Base-by-base conservation (phyloP, 2,888 invertebrate species). In the Leptinotarsa haldemani region DNA sequence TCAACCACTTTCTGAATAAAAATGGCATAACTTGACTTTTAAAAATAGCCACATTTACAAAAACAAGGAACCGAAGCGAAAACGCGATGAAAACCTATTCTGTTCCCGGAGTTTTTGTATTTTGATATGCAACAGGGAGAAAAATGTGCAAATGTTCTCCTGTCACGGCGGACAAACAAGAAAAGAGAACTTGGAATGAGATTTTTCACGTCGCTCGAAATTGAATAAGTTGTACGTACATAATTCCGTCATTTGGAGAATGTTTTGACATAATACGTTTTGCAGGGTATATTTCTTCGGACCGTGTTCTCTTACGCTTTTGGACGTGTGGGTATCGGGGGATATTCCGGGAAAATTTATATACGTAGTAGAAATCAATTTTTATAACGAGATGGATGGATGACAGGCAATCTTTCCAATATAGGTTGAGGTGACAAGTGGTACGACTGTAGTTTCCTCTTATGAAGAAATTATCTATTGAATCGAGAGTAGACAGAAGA, bases 21-120 rank as follows among this genome's bases (percentile, higher is more conserved):
- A 67, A 69, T 73, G 76, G 74, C 74, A 64, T 76, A 72, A 74
- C 69, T 64, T 72, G 76, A 76, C 76, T 76, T 76, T 76, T 71
- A 76, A 76, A 76, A 76, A 76, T 76, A 74, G 71, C 74, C 74
- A 69, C 69, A 74, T 76, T 71, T 72, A 66, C 58, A 20, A 65
- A 65, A 76, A 74, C 73, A 71, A 71, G 71, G 68, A 71, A 70
- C 71, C 68, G 68, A 69, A 71, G 71, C 74, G 74, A 69, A 74
- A 71, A 71, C 69, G 58, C 68, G 70, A 61, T 71, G 75, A 73
- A 71, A 75, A 73, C 68, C 56, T 75, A 73, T 70, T 70, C 63
- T 61, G 73, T 65, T 65, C 56, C 58, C 46, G 47, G 68, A 73
- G 58, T 75, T 68, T 75, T 64, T 63, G 25, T 70, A 58, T 70